Evolutionary conservation across 2,888 invertebrate species (phyloP).

Genomic region (Harpagoxenus sublaevis): DNA sequence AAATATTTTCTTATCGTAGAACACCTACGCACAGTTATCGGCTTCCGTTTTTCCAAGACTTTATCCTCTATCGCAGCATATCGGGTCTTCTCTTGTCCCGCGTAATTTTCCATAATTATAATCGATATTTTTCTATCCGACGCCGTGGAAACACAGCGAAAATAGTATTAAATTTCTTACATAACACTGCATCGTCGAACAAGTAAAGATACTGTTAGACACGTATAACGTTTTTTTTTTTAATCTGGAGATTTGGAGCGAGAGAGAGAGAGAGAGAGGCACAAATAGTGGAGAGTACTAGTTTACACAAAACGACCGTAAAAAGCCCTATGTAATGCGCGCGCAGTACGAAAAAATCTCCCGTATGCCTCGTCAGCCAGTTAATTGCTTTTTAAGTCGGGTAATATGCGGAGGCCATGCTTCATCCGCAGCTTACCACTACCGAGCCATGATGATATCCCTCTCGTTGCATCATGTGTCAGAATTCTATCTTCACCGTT

Average conservation of each 20-base stretch:
- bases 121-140: conserved; percentile 30
- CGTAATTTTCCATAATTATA: conserved; percentile 30
- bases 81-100: not conserved
- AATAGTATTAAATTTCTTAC: conserved; percentile 29
- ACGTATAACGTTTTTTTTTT: not conserved
- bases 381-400: conserved; percentile 64
- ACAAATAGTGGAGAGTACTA: not conserved
- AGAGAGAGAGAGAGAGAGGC: not conserved
- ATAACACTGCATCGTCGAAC: too few species aligned
- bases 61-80: not conserved
- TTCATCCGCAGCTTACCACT: conserved; percentile 56
- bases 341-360: conserved; percentile 53
- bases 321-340: conserved; percentile 48
- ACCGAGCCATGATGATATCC: conserved; percentile 28
- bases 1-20: conserved; percentile 14
- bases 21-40: conserved; percentile 6
- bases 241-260: not conserved
- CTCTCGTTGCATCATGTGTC: not conserved
- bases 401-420: conserved; percentile 50
- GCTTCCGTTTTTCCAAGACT: not conserved
- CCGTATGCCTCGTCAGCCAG: conserved; percentile 44
- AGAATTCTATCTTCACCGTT: conserved; percentile 30
- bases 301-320: conserved; percentile 17
- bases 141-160: not conserved
- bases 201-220: not conserved